Percentiles rank a stretch among this genome's conserved stretches.
Conservation (phyloP, 2,888 invertebrate species). For the Limenitis camilla region DNA sequence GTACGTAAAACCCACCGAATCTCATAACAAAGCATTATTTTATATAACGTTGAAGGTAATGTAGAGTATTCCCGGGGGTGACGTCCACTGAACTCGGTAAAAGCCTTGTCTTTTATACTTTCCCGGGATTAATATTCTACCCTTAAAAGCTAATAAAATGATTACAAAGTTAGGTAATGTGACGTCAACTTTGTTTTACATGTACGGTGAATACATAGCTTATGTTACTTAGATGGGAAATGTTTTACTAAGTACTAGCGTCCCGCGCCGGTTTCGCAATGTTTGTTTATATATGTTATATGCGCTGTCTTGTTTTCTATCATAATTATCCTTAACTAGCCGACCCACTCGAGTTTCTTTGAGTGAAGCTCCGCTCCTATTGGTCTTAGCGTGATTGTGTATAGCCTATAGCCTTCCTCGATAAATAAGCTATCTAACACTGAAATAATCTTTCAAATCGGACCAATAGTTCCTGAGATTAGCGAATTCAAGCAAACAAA, state of each 20-base stretch:
- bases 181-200: conserved; percentile 8
- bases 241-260: background rate
- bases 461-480: too few species aligned
- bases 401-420: too few species aligned
- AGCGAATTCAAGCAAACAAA: too few species aligned
- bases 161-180: conserved; percentile 19
- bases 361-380: too few species aligned
- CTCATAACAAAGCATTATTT: conserved; percentile 3
- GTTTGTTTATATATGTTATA: too few species aligned
- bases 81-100: conserved; percentile 27
- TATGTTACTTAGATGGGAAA: background rate
- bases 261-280: too few species aligned
- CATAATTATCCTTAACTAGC: too few species aligned
- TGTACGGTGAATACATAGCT: background rate
- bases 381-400: too few species aligned
- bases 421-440: too few species aligned
- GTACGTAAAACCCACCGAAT: background rate
- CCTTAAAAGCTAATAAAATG: conserved; percentile 24
- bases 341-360: too few species aligned
- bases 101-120: conserved; percentile 32
- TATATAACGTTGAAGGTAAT: conserved; percentile 8
- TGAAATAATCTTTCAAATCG: too few species aligned
- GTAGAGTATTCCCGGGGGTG: conserved; percentile 23
- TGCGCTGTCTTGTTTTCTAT: too few species aligned
- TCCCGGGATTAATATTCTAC: conserved; percentile 24